These are phyloP conservation scores for Himalopsyche phryganea DNA, from an alignment of 1,140 invertebrate species.

Conservation along the genomic window DNA sequence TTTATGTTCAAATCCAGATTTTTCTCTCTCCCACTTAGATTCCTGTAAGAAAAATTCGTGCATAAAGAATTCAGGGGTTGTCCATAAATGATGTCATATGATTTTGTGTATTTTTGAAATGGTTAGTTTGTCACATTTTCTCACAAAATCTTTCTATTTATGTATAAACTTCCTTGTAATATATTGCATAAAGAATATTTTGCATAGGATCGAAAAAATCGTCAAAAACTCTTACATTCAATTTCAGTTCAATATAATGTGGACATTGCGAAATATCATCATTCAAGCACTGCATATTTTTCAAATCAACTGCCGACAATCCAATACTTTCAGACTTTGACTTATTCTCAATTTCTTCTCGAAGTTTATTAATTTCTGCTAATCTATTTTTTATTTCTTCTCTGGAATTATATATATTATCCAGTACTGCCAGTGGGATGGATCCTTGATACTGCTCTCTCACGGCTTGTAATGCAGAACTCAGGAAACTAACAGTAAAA, in stretches of 20 bases:
- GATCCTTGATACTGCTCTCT: slow-evolving; percentile 46
- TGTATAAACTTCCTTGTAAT: too few species aligned
- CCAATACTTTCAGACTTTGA: too few species aligned
- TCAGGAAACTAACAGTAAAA: slow-evolving; percentile 40
- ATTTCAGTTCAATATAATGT: slow-evolving; percentile 41
- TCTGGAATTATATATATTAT: slow-evolving; percentile 41
- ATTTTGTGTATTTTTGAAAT: too few species aligned
- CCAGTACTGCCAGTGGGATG: slow-evolving; percentile 41
- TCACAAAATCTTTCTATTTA: too few species aligned
- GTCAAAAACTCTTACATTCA: slow-evolving; percentile 37
- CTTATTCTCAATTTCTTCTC: not conserved
- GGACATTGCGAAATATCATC: slow-evolving; percentile 37
- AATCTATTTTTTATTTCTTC: slow-evolving; percentile 31
- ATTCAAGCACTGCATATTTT: slow-evolving; percentile 29
- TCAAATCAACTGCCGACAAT: not conserved
- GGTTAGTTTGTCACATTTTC: too few species aligned
- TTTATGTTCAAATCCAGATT: not conserved
- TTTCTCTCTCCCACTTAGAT: slow-evolving; percentile 25
- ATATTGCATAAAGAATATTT: too few species aligned
- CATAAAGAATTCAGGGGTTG: too few species aligned
- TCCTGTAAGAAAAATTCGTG: slow-evolving; percentile 18
- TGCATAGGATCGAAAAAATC: too few species aligned
- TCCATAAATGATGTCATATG: too few species aligned
- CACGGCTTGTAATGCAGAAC: slow-evolving; percentile 41
- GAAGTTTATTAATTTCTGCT: not conserved